Conservation (phyloP, 2,888 invertebrate species). For the Bruchidius siliquastri region DNA sequence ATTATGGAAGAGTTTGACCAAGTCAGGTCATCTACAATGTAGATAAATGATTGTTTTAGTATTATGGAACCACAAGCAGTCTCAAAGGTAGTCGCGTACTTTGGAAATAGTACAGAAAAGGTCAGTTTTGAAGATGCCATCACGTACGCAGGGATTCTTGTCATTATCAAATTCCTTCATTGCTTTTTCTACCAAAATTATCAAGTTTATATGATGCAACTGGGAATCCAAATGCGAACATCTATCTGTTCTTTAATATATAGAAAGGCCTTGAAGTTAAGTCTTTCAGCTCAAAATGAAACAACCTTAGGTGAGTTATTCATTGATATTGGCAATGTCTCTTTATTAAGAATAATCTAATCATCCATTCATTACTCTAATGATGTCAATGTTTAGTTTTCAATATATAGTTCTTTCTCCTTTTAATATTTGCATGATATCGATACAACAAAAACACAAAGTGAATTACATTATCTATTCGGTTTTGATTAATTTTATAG, state of each 20-base stretch:
- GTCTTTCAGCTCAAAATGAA: conserved; percentile 23
- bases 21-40: too few relatives aligned
- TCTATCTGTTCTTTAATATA: conserved; percentile 79
- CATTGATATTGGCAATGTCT: too few relatives aligned
- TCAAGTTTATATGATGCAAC: conserved; percentile 63
- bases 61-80: conserved; percentile 61
- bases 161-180: conserved; percentile 58
- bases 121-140: conserved; percentile 57
- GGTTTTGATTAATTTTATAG: too few relatives aligned
- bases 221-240: conserved; percentile 77
- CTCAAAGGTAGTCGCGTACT: conserved; percentile 64
- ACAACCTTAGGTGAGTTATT: conserved; percentile 22
- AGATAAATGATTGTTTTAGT: conserved; percentile 45
- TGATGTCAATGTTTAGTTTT: too few relatives aligned
- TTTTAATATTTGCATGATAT: too few relatives aligned
- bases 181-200: conserved; percentile 71
- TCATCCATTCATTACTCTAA: too few relatives aligned
- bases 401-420: too few relatives aligned
- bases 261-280: conserved; percentile 35
- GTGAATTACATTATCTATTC: too few relatives aligned
- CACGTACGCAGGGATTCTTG: conserved; percentile 63
- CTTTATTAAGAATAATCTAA: too few relatives aligned
- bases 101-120: conserved; percentile 51
- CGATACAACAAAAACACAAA: too few relatives aligned
- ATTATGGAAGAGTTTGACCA: too few relatives aligned